Evolutionary conservation across 2,797 vertebrate species (phyloP), one percentile per base, ranked within the genome.

Genomic region (Xenentodon cancila): DNA sequence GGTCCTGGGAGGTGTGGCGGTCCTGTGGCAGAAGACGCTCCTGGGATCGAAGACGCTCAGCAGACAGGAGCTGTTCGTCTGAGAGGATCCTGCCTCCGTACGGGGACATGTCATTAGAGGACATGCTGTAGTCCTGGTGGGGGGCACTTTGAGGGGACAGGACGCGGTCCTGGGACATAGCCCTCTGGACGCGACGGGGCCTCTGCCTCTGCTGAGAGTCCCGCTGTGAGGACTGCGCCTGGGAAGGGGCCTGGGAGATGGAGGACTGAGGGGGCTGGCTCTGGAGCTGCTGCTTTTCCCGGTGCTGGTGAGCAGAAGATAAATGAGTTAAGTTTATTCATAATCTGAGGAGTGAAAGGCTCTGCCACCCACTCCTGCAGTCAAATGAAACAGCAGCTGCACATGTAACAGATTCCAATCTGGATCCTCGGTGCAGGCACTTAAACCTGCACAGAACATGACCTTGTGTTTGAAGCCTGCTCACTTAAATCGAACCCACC

Each of bases 151-250:
- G 91, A 0, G 96, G 97, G 53, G 97, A 96, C 73, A 99, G 90
- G 58, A 98, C 98, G 0, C 97, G 94, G 89, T 99, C 98, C 89
- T 99, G 98, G 59, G 98, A 99, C 97, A 99, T 99, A 89, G 98
- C 98, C 82, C 98, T 91, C 62, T 98, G 95, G 58, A 98, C 96
- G 0, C 96, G 93, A 4, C 95, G 95, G 1, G 97, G 97, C 43
- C 96, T 84, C 77, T 99, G 96, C 50, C 97, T 91, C 3, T 94
- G 93, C 62, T 92, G 91, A 9, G 91, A 81, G 79, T 94, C 95
- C 86, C 95, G 96, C 80, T 90, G 88, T 0, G 89, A 85, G 20
- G 86, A 75, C 71, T 88, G 88, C 1, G 86, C 69, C 68, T 80
- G 81, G 49, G 84, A 27, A 34, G 86, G 88, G 11, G 88, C 82